These are phyloP conservation scores for Limnodromus scolopaceus DNA, from an alignment of 2,797 vertebrate species.

Conservation along the genomic window DNA sequence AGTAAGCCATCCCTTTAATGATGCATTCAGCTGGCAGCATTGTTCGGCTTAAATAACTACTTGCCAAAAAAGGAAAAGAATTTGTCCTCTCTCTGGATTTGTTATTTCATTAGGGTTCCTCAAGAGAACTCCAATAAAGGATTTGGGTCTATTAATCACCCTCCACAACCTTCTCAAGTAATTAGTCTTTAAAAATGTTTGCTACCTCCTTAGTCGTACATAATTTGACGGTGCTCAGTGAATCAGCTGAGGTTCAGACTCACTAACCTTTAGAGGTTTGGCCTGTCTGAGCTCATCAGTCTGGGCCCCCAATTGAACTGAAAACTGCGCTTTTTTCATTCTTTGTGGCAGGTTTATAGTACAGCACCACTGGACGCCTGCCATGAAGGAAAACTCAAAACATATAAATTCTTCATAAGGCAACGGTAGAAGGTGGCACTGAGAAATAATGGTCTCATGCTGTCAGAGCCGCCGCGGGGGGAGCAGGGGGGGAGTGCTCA, in stretches of 20 bases:
- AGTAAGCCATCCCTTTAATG: constrained; percentile 36
- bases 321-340: constrained; percentile 29
- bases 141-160: constrained; percentile 64
- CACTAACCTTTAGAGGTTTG: constrained; percentile 25
- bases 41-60: constrained; percentile 38
- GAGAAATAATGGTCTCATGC: constrained; percentile 44
- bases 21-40: constrained; percentile 55
- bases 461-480: neutral
- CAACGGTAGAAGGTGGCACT: constrained; percentile 23
- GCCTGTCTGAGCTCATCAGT: constrained; percentile 45
- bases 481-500: accelerated
- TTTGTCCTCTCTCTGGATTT: constrained; percentile 57
- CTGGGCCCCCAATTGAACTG: constrained; percentile 1
- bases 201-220: constrained; percentile 26
- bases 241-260: constrained; percentile 28
- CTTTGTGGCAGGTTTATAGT: constrained; percentile 55
- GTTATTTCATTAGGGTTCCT: constrained; percentile 65
- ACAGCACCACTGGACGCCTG: neutral
- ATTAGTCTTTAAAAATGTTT: constrained; percentile 60
- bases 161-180: constrained; percentile 42
- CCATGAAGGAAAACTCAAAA: constrained; percentile 61
- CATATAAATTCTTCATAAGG: constrained; percentile 69
- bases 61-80: constrained; percentile 70
- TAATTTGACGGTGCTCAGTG: neutral
- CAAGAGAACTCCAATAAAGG: constrained; percentile 63